Percentiles rank a stretch among this genome's conserved stretches.
Conservation (phyloP, 2,888 invertebrate species). For the Xanthostigma xanthostigma region DNA sequence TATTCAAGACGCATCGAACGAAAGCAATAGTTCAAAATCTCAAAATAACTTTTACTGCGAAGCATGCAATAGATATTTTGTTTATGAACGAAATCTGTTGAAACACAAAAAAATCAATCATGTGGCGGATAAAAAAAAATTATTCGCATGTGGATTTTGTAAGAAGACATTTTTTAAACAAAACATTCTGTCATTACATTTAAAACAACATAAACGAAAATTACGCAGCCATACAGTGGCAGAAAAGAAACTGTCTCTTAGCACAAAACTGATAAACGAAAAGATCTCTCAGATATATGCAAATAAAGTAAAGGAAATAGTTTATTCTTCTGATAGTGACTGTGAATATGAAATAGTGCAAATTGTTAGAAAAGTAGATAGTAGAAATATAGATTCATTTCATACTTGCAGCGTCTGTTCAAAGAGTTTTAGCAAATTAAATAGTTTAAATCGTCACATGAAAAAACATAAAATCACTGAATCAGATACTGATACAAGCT, state of each 20-base stretch:
- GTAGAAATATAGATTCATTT: slow-evolving; percentile 2
- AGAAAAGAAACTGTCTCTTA: not conserved
- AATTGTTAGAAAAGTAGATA: slow-evolving; percentile 7
- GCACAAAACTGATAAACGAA: slow-evolving; percentile 1
- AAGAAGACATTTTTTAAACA: slow-evolving; percentile 7
- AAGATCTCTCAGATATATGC: slow-evolving; percentile 9
- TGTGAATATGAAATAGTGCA: slow-evolving; percentile 12
- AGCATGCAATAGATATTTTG: not conserved
- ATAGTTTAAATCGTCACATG: slow-evolving; percentile 6
- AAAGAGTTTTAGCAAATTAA: slow-evolving; percentile 8
- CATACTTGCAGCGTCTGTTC: slow-evolving; percentile 9
- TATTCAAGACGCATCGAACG: no score
- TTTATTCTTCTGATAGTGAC: slow-evolving; percentile 12
- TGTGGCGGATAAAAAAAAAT: slow-evolving; percentile 4
- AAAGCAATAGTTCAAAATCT: no score
- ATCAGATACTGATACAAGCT: not conserved
- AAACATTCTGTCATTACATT: slow-evolving; percentile 4
- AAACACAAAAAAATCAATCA: slow-evolving; percentile 8
- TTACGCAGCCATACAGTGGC: not conserved
- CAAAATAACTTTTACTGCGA: not conserved
- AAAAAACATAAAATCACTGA: not conserved
- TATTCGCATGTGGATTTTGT: slow-evolving; percentile 7
- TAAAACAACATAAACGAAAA: slow-evolving; percentile 4
- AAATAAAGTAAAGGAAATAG: slow-evolving; percentile 7
- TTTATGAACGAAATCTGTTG: slow-evolving; percentile 1